A percentile compares a stretch with the other conserved stretches of the same genome.
These are phyloP conservation scores for Bolinopsis microptera DNA, from an alignment of 37 sponge, comb jelly and placozoan species.

Conservation along the genomic window DNA sequence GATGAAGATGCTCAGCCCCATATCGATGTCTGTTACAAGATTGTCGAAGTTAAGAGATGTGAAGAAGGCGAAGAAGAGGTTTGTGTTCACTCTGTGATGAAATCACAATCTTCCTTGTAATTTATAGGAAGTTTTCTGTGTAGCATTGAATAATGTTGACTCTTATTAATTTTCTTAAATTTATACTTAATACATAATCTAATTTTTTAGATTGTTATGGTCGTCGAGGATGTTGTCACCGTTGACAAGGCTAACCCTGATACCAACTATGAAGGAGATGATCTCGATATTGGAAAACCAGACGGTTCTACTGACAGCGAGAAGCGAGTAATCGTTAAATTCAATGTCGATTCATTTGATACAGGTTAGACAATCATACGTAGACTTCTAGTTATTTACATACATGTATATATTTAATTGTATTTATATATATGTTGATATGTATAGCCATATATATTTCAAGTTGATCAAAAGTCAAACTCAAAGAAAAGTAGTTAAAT, in stretches of 20 bases:
- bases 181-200: no score
- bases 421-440: no score
- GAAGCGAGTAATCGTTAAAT: conserved; percentile 1
- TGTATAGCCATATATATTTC: no score
- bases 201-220: not conserved
- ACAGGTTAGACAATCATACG: not conserved
- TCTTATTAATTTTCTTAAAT: no score
- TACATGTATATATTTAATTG: no score
- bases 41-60: conserved; percentile 12
- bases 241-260: not conserved
- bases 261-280: not conserved
- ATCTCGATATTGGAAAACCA: not conserved
- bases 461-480: no score
- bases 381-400: no score
- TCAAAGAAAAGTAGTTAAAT: no score
- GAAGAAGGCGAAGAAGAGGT: not conserved
- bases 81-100: not conserved
- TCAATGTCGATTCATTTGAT: not conserved
- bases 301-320: not conserved
- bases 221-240: not conserved
- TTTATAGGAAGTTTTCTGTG: no score
- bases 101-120: no score
- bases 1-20: not conserved
- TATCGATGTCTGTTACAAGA: conserved; percentile 56
- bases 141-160: no score